A percentile compares a stretch with the other conserved stretches of the same genome.
These are phyloP conservation scores for Pachycephala philippinensis DNA, from an alignment of 2,113 vertebrate species.

Conservation along the genomic window DNA sequence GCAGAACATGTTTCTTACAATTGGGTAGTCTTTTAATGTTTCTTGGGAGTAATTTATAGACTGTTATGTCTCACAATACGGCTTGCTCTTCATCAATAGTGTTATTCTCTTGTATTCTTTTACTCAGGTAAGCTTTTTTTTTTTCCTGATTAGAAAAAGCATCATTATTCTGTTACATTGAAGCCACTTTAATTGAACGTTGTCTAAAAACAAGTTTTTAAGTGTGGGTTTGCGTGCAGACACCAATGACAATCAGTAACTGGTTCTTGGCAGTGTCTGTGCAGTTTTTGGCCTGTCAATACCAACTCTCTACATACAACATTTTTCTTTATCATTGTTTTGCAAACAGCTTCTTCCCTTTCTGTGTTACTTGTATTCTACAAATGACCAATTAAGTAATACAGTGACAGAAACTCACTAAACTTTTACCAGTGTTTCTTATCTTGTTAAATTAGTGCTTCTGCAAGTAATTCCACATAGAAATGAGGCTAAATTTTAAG, in stretches of 20 bases:
- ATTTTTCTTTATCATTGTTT: neutral
- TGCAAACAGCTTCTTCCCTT: neutral
- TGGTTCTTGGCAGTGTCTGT: neutral
- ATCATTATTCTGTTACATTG: neutral
- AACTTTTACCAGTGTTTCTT: neutral
- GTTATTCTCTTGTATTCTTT: neutral
- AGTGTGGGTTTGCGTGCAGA: neutral
- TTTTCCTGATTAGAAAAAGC: neutral
- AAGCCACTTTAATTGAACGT: neutral
- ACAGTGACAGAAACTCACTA: neutral
- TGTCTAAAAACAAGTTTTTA: neutral
- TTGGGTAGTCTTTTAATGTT: neutral
- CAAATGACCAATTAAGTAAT: neutral
- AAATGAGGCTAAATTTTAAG: neutral
- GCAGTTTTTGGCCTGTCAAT: neutral
- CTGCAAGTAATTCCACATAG: neutral
- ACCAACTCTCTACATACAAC: neutral
- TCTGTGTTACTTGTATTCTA: neutral
- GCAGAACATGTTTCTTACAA: neutral
- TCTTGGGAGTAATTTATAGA: neutral
- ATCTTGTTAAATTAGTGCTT: neutral
- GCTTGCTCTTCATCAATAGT: neutral
- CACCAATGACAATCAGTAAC: rapidly evolving
- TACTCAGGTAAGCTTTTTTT: neutral
- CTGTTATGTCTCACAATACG: neutral